Base-by-base conservation (phyloP, 2,888 invertebrate species). In the Cheilosia variabilis region DNA sequence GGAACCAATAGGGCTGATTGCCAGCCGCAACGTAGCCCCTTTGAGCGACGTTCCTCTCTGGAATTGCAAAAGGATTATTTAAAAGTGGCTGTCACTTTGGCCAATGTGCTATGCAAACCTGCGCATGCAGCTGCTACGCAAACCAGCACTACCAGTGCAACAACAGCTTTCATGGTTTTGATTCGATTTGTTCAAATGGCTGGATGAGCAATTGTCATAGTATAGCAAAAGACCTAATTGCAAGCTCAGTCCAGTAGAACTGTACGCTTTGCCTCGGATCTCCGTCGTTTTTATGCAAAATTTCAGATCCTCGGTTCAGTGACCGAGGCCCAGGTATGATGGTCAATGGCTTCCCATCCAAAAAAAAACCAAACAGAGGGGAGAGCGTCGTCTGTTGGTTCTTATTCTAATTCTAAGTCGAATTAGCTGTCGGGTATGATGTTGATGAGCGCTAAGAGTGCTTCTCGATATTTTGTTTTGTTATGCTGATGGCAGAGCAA, bases 1-100 rank as follows among this genome's bases (percentile, higher is more conserved):
- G 68, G 65, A 90, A 90, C 4, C 91, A 84, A 57, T 90, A 91
- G 4, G 91, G 91, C 79, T 90, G 90, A 47, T 89, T 90, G 24
- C n/a, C 27, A 27, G 43, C 79, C 10, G 63, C 71, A 31, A 53
- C 43, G 22, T 68, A 81, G 3, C 52, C 45, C 10, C 81, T 55
- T 1, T 58, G 68, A 55, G 41, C 17, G 7, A 86, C 57, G 37
- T 41, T 68, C 62, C 72, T 66, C 3, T 72, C 84, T 86, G 50
- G 15, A 79, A 72, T 72, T 22, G 3, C 19, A 53, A 45, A 41
- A 19, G 45, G 34, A 60, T 34, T 60, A 27, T 52, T 17, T 43
- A 37, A 62, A 1, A 3, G 41, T 27, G 5, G 10, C 5, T 22
- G 7, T 10, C 5, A 17, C 15, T 3, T 31, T 41, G 2, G 1